These are phyloP conservation scores for Diplazon laetatorius DNA, from an alignment of 2,888 invertebrate species.

Conservation along the genomic window DNA sequence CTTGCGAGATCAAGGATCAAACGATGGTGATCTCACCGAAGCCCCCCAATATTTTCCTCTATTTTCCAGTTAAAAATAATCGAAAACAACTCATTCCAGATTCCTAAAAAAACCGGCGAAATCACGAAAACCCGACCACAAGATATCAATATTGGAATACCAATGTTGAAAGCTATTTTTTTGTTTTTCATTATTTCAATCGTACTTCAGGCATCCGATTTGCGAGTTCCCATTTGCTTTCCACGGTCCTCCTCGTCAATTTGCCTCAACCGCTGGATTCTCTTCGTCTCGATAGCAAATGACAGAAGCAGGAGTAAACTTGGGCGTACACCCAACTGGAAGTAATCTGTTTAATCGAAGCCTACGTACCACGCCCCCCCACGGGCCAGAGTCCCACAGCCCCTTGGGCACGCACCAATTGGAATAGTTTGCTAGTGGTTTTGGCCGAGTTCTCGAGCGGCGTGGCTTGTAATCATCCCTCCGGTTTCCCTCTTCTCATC, in stretches of 20 bases:
- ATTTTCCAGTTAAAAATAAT: not conserved
- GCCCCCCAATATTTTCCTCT: too few relatives aligned
- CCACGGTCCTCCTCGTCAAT: not conserved
- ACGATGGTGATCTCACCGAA: too few relatives aligned
- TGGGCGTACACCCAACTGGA: constrained; percentile 21
- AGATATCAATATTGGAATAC: not conserved
- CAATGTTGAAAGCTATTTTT: not conserved
- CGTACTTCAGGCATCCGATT: not conserved
- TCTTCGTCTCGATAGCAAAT: constrained; percentile 6
- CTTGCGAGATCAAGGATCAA: not conserved
- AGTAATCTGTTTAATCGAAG: constrained; percentile 52
- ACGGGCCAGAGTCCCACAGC: constrained; percentile 30
- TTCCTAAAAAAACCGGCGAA: not conserved
- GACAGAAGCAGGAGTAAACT: constrained; percentile 23
- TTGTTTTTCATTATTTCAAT: not conserved
- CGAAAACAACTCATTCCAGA: not conserved
- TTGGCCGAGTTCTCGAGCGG: constrained; percentile 39
- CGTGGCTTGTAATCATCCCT: constrained; percentile 55
- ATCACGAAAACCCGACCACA: not conserved
- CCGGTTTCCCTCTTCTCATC: constrained; percentile 35
- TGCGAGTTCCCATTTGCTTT: not conserved
- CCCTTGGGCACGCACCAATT: constrained; percentile 53
- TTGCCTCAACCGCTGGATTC: not conserved
- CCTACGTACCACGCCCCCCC: constrained; percentile 7
- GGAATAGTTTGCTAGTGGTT: constrained; percentile 64